Evolutionary conservation across 2,113 vertebrate species (phyloP).

Genomic region (Misgurnus anguillicaudatus): DNA sequence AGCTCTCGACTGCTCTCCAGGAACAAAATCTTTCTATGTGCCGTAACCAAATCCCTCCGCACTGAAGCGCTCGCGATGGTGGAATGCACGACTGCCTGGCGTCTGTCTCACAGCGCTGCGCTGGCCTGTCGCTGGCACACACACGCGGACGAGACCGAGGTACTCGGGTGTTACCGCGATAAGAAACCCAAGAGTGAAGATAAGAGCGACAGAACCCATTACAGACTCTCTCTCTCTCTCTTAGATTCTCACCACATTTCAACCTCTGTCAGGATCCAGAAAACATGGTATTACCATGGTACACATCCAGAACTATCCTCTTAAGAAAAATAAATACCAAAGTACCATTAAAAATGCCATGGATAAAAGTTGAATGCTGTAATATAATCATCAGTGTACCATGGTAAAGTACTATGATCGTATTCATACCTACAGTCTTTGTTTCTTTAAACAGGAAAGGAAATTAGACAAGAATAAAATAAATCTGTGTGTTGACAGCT

Average conservation of each 20-base stretch:
- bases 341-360: no score
- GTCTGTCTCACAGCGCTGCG: conserved; percentile 67
- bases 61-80: conserved; percentile 58
- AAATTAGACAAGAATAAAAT: neutral
- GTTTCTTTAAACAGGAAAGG: no score
- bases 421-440: no score
- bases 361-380: no score
- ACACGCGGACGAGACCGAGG: conserved; percentile 46
- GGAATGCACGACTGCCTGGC: conserved; percentile 73
- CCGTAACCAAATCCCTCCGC: conserved; percentile 67
- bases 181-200: conserved; percentile 72
- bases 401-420: no score
- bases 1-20: conserved; percentile 8
- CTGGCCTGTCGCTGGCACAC: conserved; percentile 54
- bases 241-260: no score
- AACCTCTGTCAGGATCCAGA: no score
- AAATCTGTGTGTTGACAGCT: neutral
- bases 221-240: conserved; percentile 45
- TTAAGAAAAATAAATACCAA: no score
- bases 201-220: conserved; percentile 68
- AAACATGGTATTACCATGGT: no score
- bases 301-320: no score
- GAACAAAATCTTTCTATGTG: conserved; percentile 28
- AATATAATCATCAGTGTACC: no score
- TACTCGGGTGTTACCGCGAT: conserved; percentile 60